phyloP scores from a whole-genome alignment of 2,888 invertebrate species.

The Leucoptera coffeella region DNA sequence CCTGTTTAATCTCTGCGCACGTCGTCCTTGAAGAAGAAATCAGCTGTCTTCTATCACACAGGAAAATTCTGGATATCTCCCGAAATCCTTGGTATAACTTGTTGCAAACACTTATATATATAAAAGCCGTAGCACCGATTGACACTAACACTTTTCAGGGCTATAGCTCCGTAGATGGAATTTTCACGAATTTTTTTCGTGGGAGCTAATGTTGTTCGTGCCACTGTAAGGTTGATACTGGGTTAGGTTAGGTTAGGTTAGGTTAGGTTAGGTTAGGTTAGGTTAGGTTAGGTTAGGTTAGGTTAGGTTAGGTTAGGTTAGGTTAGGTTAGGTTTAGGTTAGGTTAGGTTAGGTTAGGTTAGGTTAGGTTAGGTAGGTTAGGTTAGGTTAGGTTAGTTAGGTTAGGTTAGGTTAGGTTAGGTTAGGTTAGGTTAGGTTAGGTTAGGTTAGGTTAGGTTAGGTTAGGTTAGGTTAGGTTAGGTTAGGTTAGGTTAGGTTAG shows the following conservation, averaged over 20 bases:
- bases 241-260: neutral
- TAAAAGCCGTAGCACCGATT: too few species aligned
- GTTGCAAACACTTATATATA: too few species aligned
- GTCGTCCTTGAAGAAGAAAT: too few species aligned
- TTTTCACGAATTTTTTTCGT: too few species aligned
- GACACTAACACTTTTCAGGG: too few species aligned
- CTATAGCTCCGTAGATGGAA: too few species aligned
- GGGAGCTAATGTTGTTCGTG: too few species aligned
- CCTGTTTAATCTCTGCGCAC: too few species aligned
- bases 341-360: slow-evolving; percentile 1
- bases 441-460: slow-evolving; percentile 6
- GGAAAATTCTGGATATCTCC: too few species aligned
- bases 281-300: neutral
- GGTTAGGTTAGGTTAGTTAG: slow-evolving; percentile 4
- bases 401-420: slow-evolving; percentile 6
- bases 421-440: slow-evolving; percentile 5
- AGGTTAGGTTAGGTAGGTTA: slow-evolving; percentile 4
- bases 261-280: neutral
- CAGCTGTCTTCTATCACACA: too few species aligned
- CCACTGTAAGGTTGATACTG: too few species aligned
- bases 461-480: slow-evolving; percentile 5
- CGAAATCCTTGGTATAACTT: too few species aligned
- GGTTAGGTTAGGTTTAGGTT: neutral
- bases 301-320: slow-evolving; percentile 1
- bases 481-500: slow-evolving; percentile 4